Evolutionary conservation across 2,113 vertebrate genomes (phyloP).

Genomic region (Alaudala cheleensis): DNA sequence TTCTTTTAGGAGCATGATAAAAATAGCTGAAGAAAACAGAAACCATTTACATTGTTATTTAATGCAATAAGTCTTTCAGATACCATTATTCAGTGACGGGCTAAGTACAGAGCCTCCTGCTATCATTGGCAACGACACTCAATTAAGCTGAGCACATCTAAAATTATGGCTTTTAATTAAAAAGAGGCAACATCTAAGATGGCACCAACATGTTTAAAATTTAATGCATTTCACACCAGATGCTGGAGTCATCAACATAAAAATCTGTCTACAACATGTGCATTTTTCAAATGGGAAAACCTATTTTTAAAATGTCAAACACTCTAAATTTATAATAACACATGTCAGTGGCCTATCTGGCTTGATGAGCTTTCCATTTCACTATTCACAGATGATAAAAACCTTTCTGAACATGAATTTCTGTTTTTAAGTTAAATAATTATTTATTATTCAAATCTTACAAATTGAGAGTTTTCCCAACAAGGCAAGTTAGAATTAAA

Average conservation of each 20-base stretch:
- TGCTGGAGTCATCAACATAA: conserved; percentile 70
- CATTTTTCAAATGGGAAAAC: conserved; percentile 70
- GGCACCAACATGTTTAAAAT: conserved; percentile 74
- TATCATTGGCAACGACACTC: conserved; percentile 66
- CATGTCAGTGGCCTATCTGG: neutral
- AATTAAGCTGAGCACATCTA: conserved; percentile 73
- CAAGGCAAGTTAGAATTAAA: neutral
- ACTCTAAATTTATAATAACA: conserved; percentile 14
- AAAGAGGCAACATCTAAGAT: conserved; percentile 70
- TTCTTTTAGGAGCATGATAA: neutral
- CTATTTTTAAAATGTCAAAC: conserved; percentile 66
- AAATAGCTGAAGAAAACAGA: neutral
- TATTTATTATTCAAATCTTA: neutral
- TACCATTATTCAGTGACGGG: conserved; percentile 21
- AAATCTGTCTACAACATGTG: conserved; percentile 61
- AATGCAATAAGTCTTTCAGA: conserved; percentile 11
- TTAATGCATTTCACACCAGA: conserved; percentile 73
- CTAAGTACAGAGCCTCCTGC: conserved; percentile 34
- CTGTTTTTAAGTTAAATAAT: neutral
- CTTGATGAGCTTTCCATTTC: neutral
- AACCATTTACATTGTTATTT: conserved; percentile 15
- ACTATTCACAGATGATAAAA: neutral
- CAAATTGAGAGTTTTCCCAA: neutral
- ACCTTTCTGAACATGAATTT: neutral
- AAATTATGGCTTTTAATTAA: conserved; percentile 79